These are phyloP conservation scores for Helogale parvula DNA, from an alignment of 2,113 vertebrate species.

Conservation along the genomic window DNA sequence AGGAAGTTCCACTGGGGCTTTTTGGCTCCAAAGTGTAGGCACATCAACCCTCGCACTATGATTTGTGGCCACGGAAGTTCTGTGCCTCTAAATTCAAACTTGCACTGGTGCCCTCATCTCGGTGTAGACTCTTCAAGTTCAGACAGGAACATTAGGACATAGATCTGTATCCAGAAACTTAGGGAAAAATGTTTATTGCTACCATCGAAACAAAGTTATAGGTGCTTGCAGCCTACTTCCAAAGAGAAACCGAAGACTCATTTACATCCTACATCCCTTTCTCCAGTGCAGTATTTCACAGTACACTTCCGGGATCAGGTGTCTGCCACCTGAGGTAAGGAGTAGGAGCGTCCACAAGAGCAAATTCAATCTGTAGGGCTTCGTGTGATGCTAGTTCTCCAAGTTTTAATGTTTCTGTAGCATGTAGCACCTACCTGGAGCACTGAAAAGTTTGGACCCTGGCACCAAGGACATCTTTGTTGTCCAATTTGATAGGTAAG, in stretches of 20 bases:
- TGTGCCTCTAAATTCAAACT: neutral
- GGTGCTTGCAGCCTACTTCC: neutral
- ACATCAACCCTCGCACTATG: neutral
- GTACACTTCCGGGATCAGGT: neutral
- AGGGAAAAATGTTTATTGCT: neutral
- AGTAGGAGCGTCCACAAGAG: neutral
- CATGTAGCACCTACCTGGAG: neutral
- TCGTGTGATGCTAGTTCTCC: neutral
- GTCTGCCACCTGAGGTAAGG: neutral
- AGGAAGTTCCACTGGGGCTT: neutral
- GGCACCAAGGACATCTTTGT: neutral
- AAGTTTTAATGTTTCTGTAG: neutral
- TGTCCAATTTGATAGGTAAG: neutral
- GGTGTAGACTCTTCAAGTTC: neutral
- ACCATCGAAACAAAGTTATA: neutral
- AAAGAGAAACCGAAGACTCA: neutral
- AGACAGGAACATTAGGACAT: neutral
- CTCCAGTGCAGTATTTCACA: neutral
- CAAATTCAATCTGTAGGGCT: neutral
- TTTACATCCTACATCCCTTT: neutral
- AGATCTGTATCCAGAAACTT: neutral
- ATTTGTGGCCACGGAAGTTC: neutral
- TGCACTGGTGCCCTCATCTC: neutral
- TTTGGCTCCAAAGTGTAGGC: neutral
- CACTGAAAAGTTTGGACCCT: neutral